Evolutionary conservation across 2,797 vertebrate genomes (phyloP).

Genomic region (Siniperca undulata): DNA sequence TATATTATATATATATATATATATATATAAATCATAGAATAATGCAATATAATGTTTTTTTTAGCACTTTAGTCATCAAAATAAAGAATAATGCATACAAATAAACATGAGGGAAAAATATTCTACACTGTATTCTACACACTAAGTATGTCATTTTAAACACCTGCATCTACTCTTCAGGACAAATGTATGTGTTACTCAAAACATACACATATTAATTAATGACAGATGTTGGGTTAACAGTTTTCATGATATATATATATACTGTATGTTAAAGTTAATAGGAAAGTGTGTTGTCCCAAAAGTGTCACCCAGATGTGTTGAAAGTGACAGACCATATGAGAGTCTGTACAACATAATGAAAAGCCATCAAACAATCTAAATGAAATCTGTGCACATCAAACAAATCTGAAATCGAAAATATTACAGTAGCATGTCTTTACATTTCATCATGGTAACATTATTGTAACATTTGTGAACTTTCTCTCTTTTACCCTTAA

Average conservation of each 20-base stretch:
- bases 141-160: neutral
- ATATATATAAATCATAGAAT: neutral
- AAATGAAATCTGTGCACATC: neutral
- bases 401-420: slow-evolving; percentile 10
- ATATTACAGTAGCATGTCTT: slow-evolving; percentile 10
- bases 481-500: neutral
- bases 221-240: neutral
- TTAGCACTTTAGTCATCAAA: slow-evolving; percentile 16
- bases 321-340: neutral
- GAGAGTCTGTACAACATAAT: neutral
- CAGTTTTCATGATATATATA: neutral
- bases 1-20: neutral
- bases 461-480: neutral
- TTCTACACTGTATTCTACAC: neutral
- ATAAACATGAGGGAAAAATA: neutral
- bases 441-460: slow-evolving; percentile 17
- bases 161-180: neutral
- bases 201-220: neutral
- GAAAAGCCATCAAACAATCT: neutral
- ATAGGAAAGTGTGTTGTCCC: neutral
- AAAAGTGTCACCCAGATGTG: neutral
- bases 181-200: neutral
- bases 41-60: neutral
- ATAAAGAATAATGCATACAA: neutral
- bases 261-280: neutral